Percentiles rank a stretch among this genome's conserved stretches.
phyloP scores from a whole-genome alignment of 2,888 invertebrate species.

The Synanthedon vespiformis region DNA sequence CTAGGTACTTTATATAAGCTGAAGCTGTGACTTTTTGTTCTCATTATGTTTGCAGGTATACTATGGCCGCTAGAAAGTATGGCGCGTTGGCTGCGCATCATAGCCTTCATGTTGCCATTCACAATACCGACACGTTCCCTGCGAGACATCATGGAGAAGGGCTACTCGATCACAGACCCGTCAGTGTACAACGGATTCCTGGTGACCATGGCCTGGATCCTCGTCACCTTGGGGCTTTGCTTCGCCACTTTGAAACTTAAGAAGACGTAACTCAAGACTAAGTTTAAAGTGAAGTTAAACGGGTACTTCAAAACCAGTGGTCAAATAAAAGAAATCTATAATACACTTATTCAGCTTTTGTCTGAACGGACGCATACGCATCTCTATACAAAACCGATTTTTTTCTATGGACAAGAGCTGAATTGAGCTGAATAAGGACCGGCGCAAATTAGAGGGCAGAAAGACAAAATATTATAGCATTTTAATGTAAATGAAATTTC shows the following conservation, averaged over 20 bases:
- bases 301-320: too few relatives aligned
- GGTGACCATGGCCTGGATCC: constrained; percentile 75
- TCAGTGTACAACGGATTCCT: constrained; percentile 82
- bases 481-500: too few relatives aligned
- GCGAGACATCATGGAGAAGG: constrained; percentile 81
- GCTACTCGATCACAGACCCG: constrained; percentile 75
- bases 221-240: constrained; percentile 68
- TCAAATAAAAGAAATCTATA: too few relatives aligned
- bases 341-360: too few relatives aligned
- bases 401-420: too few relatives aligned
- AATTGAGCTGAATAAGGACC: too few relatives aligned
- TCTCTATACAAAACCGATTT: too few relatives aligned
- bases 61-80: constrained; percentile 79
- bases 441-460: too few relatives aligned
- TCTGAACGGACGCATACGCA: too few relatives aligned
- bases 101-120: constrained; percentile 80
- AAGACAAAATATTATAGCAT: too few relatives aligned
- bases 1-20: too few relatives aligned
- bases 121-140: constrained; percentile 83
- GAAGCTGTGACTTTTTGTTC: too few relatives aligned
- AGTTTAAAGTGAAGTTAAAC: constrained; percentile 9
- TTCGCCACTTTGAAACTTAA: constrained; percentile 58
- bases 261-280: constrained; percentile 17
- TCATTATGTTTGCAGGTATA: constrained; percentile 46
- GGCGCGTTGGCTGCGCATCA: constrained; percentile 69